phyloP scores from a whole-genome alignment of 2,113 vertebrate species.

The Ivindomyrus marchei region DNA sequence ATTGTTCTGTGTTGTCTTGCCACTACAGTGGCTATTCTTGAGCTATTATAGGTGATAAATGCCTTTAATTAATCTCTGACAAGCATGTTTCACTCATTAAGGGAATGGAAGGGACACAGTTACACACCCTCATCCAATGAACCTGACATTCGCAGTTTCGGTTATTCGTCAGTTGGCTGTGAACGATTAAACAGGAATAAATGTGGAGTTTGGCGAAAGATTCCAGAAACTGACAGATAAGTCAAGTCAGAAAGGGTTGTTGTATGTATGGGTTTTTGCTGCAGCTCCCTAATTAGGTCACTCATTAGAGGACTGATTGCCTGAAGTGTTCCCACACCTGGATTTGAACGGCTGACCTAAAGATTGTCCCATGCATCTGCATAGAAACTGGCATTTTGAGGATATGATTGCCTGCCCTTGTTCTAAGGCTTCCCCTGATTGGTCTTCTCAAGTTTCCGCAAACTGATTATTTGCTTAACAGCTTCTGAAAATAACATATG shows the following conservation, averaged over 20 bases:
- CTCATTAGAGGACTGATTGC: not conserved
- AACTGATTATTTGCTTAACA: not conserved
- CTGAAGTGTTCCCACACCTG: not conserved
- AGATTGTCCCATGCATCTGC: not conserved
- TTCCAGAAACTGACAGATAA: too few species aligned
- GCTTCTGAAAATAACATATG: not conserved
- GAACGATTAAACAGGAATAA: not conserved
- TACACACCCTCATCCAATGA: not conserved
- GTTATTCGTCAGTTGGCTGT: not conserved
- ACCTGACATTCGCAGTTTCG: not conserved
- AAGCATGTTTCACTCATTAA: not conserved
- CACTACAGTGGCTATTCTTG: not conserved
- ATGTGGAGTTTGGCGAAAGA: too few species aligned
- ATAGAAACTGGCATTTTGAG: not conserved
- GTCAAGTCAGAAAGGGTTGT: not conserved
- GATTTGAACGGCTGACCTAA: too few species aligned
- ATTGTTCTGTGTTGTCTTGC: not conserved
- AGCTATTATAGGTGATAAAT: not conserved
- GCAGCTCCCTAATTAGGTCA: not conserved
- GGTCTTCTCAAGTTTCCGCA: not conserved
- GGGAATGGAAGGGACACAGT: not conserved
- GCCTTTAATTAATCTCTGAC: not conserved
- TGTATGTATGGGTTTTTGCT: not conserved
- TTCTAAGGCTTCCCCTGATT: not conserved
- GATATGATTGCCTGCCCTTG: not conserved